Base-by-base conservation (phyloP, 35 echinoderm and acorn worm species). In the Ophiothrix spiculata region DNA sequence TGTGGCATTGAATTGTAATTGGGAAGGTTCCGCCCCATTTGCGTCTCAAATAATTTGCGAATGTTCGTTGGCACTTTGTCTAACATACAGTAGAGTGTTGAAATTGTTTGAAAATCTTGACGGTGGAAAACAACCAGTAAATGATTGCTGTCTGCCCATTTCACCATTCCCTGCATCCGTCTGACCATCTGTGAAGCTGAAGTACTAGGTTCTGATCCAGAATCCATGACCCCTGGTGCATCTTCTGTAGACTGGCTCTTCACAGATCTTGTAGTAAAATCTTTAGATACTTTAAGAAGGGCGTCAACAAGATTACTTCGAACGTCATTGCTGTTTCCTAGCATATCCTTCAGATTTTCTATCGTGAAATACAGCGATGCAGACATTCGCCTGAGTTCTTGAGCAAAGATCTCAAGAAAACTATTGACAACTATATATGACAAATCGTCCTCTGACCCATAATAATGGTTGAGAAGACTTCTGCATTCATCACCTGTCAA, bases 61-160 rank as follows among this genome's bases (percentile, higher is more conserved):
- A 85, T 39, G 36, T 56, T 85, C 32, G 49, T 23, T 11, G 83
- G 83, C 3, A 85, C 83, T 36, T 74, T 31, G 56, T 49, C 56
- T 15, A 85, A 39, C 0, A 85, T 17, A 4, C 83, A 34, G 56
- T 85, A 85, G 19, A 85, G 83, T 21, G 56, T 85, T 38, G 83
- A 73, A n/a, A 63, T 36, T 23, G 83, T 73, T 64, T 85, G 83
- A 25, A 56, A 64, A 49, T 85, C 83, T 74, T 85, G 83, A 31
- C 60, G 83, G 31, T 85, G 49, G 35, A 85, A 85, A 11, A 85
- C 56, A 35, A 85, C 83, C 64, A 85, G 49, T 35, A 85, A 56
- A 69, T 85, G 83, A 39, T 85, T 85, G 56, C 83, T 85, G 14
- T 85, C 83, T n/a, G 81, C 81, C 81, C 81, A 83, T 40, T 83